These are phyloP conservation scores for Fopius arisanus DNA, from an alignment of 1,140 invertebrate species.

Conservation along the genomic window DNA sequence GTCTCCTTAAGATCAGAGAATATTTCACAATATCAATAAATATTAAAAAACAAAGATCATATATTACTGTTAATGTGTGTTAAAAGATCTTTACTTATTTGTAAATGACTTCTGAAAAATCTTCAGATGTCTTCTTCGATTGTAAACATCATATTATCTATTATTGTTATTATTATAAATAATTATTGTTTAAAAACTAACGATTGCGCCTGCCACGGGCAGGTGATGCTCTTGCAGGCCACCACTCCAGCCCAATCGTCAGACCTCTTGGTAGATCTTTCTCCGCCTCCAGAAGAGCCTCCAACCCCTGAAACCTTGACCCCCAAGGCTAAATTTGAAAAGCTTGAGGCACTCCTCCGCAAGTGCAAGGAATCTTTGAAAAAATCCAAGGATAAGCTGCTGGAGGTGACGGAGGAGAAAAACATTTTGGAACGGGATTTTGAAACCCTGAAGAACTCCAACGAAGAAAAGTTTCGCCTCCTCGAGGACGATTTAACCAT, in stretches of 20 bases:
- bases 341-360: slow-evolving; percentile 53
- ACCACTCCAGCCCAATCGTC: not conserved
- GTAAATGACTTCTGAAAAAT: too few relatives aligned
- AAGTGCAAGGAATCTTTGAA: slow-evolving; percentile 65
- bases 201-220: not conserved
- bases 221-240: slow-evolving; percentile 34
- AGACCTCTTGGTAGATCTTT: not conserved
- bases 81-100: too few relatives aligned
- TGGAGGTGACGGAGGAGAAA: slow-evolving; percentile 69
- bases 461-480: slow-evolving; percentile 64
- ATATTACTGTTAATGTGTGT: too few relatives aligned
- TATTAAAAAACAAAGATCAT: too few relatives aligned
- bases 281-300: not conserved
- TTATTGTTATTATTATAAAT: too few relatives aligned
- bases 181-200: not conserved
- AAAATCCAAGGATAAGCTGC: slow-evolving; percentile 67
- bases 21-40: too few relatives aligned
- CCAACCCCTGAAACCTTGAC: slow-evolving; percentile 45
- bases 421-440: slow-evolving; percentile 72
- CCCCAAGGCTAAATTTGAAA: slow-evolving; percentile 57
- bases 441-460: slow-evolving; percentile 68
- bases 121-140: too few relatives aligned
- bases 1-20: too few relatives aligned
- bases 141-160: too few relatives aligned
- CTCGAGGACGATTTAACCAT: slow-evolving; percentile 69